Evolutionary conservation across 2,113 vertebrate genomes (phyloP), one percentile per base, ranked within the genome.

Genomic region (Paraplagusia blochii): DNA sequence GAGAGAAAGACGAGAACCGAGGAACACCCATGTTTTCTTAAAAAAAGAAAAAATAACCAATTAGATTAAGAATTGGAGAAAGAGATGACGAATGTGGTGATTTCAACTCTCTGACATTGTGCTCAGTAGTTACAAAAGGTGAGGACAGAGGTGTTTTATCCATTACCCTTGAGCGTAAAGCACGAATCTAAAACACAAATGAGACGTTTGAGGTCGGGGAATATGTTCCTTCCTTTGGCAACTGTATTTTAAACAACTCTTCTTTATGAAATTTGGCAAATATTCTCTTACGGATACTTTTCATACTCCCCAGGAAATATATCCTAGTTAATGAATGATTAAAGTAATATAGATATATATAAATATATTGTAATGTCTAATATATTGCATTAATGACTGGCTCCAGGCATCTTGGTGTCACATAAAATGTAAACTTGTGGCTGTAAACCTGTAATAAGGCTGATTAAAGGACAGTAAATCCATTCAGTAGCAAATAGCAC

Each of bases 401-500:
- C 10, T 22, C 29, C 44, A 29, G 65, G 57, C 51, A 11, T 46
- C 11, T 44, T 34, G 9, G 38, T 40, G 7, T 52, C 22, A 42
- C 45, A 52, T 50, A 40, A 61, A 48, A 69, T 63, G 18, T 36
- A 58, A 44, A 47, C 51, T 68, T 19, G 22, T 16, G 51, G 43
- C 55, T 40, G 29, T 80, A 63, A 82, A 79, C 75, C 51, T 45
- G 65, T 61, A 77, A 71, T 35, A 70, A 38, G n/a, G 11, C 46
- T 47, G 16, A n/a, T 16, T 38, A 34, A 29, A 58, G 15, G 66
- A 74, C 69, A 63, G 52, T 66, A 48, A 76, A 79, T 36, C 17
- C 47, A 63, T 72, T 70, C 55, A 69, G 19, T 39, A 69, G 62
- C 68, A 75, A 77, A 76, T 45, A 75, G 59, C 58, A 63, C 45